phyloP scores from a whole-genome alignment of 1,140 invertebrate species.

The Cotesia typhae region DNA sequence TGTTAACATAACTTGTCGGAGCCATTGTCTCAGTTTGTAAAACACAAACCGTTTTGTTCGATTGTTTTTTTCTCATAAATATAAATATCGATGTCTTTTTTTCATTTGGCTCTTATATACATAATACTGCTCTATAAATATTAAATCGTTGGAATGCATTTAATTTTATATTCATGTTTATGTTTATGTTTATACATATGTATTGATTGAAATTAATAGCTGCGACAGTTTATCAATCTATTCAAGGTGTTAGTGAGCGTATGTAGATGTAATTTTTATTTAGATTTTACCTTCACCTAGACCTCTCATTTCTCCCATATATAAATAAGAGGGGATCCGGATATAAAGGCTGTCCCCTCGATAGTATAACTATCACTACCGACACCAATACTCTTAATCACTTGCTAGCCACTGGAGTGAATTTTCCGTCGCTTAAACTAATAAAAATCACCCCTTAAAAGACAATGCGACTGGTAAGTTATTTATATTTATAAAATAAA shows the following conservation, averaged over 20 bases:
- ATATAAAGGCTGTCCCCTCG: slow-evolving; percentile 64
- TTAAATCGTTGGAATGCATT: no score
- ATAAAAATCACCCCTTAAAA: slow-evolving; percentile 21
- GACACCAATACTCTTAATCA: slow-evolving; percentile 51
- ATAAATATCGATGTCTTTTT: no score
- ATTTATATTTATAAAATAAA: not conserved
- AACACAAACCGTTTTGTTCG: no score
- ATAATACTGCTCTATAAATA: no score
- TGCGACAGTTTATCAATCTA: slow-evolving; percentile 1
- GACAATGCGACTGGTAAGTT: slow-evolving; percentile 59
- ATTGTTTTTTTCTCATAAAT: no score
- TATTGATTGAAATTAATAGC: no score
- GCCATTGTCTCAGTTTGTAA: no score
- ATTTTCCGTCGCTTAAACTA: not conserved
- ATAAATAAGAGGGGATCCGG: slow-evolving; percentile 57
- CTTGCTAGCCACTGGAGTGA: slow-evolving; percentile 8
- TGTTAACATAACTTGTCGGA: no score
- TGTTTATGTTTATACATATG: no score
- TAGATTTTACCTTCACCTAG: slow-evolving; percentile 66
- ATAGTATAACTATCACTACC: slow-evolving; percentile 60
- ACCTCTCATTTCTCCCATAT: slow-evolving; percentile 59
- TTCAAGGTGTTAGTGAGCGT: slow-evolving; percentile 8
- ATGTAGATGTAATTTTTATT: slow-evolving; percentile 21
- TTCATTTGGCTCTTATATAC: no score
- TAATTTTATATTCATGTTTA: no score